Evolutionary conservation across 2,797 vertebrate species (phyloP).

Genomic region (Mycteria americana): DNA sequence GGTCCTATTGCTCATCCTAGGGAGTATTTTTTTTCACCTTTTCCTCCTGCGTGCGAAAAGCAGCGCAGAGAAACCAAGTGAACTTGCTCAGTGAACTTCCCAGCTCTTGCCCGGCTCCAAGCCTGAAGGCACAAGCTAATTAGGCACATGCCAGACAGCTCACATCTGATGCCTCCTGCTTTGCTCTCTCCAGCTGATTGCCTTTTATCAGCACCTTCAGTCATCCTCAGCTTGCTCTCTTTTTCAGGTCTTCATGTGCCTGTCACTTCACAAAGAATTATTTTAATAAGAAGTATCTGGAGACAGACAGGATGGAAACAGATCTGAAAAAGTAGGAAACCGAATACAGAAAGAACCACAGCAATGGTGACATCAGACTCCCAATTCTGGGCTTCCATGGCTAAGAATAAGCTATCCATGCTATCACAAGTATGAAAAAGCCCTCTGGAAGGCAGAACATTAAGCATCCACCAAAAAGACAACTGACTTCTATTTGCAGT

Average conservation of each 20-base stretch:
- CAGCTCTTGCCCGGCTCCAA: not conserved
- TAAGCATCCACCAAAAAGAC: not conserved
- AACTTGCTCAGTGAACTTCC: not conserved
- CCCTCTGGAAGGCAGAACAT: not conserved
- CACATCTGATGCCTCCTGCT: not conserved
- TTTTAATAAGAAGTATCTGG: not conserved
- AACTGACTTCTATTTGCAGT: not conserved
- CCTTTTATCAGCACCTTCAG: conserved; percentile 47
- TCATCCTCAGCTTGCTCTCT: not conserved
- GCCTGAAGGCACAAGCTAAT: conserved; percentile 31
- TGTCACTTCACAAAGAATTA: conserved; percentile 7
- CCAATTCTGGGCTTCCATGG: not conserved
- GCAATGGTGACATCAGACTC: not conserved
- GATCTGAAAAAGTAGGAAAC: not conserved
- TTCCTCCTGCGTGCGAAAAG: not conserved
- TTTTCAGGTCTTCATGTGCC: not conserved
- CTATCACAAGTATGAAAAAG: not conserved
- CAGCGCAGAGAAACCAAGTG: not conserved
- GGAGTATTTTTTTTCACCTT: not conserved
- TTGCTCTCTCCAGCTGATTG: conserved; percentile 20
- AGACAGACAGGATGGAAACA: not conserved
- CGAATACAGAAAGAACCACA: not conserved
- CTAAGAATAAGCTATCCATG: not conserved
- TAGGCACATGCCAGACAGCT: conserved; percentile 8
- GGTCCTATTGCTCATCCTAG: not conserved